phyloP scores from a whole-genome alignment of 2,797 vertebrate species.

The Synaphobranchus kaupii region DNA sequence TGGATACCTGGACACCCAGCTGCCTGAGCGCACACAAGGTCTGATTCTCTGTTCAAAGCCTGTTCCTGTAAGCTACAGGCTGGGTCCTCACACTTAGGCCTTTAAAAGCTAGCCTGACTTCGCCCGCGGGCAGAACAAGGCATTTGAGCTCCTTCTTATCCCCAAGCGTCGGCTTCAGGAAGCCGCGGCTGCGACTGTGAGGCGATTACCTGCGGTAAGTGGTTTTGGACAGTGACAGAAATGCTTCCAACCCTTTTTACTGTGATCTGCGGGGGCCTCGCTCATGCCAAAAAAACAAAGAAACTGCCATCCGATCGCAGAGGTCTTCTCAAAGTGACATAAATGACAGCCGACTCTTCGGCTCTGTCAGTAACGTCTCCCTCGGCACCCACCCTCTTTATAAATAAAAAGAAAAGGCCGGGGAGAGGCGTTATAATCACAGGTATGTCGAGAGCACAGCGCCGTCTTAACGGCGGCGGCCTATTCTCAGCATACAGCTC shows the following conservation, averaged over 20 bases:
- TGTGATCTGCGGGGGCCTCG: neutral
- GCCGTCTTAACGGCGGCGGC: neutral
- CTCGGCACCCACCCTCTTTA: neutral
- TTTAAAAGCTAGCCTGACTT: neutral
- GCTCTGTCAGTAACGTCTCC: neutral
- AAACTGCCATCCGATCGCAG: neutral
- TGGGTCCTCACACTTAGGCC: neutral
- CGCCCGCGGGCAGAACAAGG: neutral
- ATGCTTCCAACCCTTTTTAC: neutral
- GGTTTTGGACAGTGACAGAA: neutral
- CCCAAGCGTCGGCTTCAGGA: neutral
- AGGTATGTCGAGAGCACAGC: neutral
- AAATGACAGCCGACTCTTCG: neutral
- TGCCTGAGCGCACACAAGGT: neutral
- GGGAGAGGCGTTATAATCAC: neutral
- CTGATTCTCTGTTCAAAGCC: neutral
- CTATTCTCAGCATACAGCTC: neutral
- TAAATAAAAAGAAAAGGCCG: neutral
- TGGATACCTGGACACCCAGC: neutral
- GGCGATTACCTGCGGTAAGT: constrained; percentile 8
- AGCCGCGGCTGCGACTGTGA: neutral
- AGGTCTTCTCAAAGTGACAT: neutral
- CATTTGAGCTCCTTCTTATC: neutral
- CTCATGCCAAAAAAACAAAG: neutral
- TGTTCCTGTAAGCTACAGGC: too few species aligned